phyloP scores from a whole-genome alignment of 1,140 invertebrate genomes.

The Drosophila melanica region DNA sequence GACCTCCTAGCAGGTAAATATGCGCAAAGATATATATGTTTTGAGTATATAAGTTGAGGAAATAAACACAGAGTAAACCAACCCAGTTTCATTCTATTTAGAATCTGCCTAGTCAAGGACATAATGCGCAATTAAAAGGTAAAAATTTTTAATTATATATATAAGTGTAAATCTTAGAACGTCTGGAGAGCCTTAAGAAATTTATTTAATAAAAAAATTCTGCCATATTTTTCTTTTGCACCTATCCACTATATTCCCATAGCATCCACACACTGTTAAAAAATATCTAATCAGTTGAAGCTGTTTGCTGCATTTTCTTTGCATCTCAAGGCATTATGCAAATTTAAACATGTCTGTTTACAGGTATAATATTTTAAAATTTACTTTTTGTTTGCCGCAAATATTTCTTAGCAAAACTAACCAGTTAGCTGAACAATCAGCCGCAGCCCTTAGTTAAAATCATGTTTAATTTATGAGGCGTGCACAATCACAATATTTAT shows the following conservation, averaged over 20 bases:
- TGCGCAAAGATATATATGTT: slow-evolving; percentile 26
- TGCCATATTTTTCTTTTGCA: background rate
- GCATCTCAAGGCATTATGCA: slow-evolving; percentile 17
- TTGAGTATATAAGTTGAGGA: background rate
- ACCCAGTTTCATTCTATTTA: too few relatives aligned
- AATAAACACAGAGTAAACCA: too few relatives aligned
- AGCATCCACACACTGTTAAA: slow-evolving; percentile 13
- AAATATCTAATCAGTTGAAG: slow-evolving; percentile 2
- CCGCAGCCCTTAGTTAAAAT: slow-evolving; percentile 28
- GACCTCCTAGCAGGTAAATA: slow-evolving; percentile 31
- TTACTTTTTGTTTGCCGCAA: slow-evolving; percentile 20
- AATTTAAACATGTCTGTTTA: background rate
- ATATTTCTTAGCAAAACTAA: slow-evolving; percentile 12
- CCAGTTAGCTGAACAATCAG: background rate
- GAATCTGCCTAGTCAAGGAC: too few relatives aligned
- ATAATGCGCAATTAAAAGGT: too few relatives aligned
- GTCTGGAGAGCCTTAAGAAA: too few relatives aligned
- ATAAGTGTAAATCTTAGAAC: background rate
- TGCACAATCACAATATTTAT: slow-evolving; percentile 34
- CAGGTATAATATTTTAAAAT: background rate
- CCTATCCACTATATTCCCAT: slow-evolving; percentile 1
- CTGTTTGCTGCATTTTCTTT: slow-evolving; percentile 8
- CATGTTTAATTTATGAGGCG: slow-evolving; percentile 33
- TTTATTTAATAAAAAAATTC: background rate
- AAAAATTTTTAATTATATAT: too few relatives aligned